Evolutionary conservation across 37 sponge, comb jelly and placozoan genomes (phyloP), one percentile per base, ranked within the genome.

Genomic region (Crambe crambe): DNA sequence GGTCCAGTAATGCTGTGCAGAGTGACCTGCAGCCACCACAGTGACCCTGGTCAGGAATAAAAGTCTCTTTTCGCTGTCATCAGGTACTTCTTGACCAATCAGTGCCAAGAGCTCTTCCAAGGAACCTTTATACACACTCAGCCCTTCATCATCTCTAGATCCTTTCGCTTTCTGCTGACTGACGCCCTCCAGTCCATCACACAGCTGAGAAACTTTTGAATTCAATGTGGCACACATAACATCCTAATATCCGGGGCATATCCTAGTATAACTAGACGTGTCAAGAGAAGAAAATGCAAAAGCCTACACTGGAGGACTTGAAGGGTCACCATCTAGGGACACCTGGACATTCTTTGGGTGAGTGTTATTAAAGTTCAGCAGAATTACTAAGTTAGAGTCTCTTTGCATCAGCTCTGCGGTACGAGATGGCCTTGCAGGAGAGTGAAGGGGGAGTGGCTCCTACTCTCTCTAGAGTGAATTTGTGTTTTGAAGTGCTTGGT

Each of bases 281-380:
- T n/a, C n/a, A 12, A 15, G 51, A 47, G n/a, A 60, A 60, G 35
- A 65, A 31, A 2, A 65, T 65, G 66, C 34, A 20, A 31, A 31
- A 65, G 5, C 35, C 2, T 2, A 31, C 25, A 34, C 12, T 12
- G 5, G 17, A 3, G 21, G 25, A 5, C 3, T 17, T 42, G 72
- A 72, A 36, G 41, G 47, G 23, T 27, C 59, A 59, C n/a, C 76
- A 8, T 37, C 74, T 89, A 32, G 90, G 90, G 3, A 64, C 76
- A 17, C 90, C 90, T 57, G 90, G 90, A 43, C 74, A 80, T 70
- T 89, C 90, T 58, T 71, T 73, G n/a, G 80, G 90, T 89, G 38
- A 66, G 60, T 34, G 34, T 10, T 27, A 30, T 15, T 60, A 22
- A 2, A 60, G 22, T 23, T 23, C 31, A 60, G 12, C n/a, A n/a